Conservation (phyloP, 2,888 invertebrate genomes). For the Miltochrista miniata region DNA sequence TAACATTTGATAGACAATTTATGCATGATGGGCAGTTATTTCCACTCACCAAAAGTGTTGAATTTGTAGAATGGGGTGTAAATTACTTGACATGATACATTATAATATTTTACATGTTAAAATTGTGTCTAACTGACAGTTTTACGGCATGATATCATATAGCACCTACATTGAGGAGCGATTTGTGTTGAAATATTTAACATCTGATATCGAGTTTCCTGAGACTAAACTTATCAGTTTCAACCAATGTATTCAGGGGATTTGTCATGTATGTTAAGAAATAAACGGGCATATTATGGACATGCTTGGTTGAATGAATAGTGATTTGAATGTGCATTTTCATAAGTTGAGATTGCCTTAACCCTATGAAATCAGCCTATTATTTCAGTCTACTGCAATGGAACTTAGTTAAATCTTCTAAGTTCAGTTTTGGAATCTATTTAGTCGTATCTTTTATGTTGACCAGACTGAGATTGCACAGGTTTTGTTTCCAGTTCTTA, state of each 20-base stretch:
- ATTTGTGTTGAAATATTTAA: slow-evolving; percentile 24
- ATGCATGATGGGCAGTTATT: neutral
- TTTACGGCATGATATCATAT: slow-evolving; percentile 2
- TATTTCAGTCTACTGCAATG: no score
- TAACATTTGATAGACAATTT: neutral
- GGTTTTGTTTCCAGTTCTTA: no score
- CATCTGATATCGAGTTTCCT: slow-evolving; percentile 58
- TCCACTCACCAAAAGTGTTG: slow-evolving; percentile 1
- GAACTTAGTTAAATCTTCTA: no score
- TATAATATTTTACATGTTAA: slow-evolving; percentile 7
- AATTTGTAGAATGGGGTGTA: slow-evolving; percentile 7
- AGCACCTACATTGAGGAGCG: neutral
- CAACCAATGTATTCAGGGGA: slow-evolving; percentile 41
- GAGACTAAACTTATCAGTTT: slow-evolving; percentile 47
- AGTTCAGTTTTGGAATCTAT: no score
- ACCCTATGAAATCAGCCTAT: no score
- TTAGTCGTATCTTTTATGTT: no score
- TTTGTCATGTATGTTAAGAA: slow-evolving; percentile 15
- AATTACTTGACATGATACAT: slow-evolving; percentile 5
- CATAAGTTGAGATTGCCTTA: no score
- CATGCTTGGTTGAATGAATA: no score
- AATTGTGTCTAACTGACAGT: neutral
- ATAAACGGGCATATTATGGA: neutral
- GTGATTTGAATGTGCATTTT: no score
- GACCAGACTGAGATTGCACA: no score